A percentile compares a stretch with the other conserved stretches of the same genome.
phyloP scores from a whole-genome alignment of 2,113 vertebrate genomes.

The Embiotoca jacksoni region DNA sequence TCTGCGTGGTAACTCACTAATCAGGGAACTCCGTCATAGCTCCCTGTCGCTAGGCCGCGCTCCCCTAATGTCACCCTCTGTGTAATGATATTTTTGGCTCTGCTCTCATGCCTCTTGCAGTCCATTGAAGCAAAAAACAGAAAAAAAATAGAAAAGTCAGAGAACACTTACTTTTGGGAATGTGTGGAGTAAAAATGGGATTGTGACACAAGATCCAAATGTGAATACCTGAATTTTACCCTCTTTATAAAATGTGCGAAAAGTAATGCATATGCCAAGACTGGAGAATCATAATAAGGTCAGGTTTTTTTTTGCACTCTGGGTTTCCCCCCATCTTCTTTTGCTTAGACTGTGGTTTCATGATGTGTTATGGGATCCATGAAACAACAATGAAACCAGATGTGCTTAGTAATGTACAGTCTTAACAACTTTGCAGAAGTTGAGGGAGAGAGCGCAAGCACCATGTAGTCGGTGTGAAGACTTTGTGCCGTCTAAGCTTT shows the following conservation, averaged over 20 bases:
- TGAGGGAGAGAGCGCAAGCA: slow-evolving; percentile 33
- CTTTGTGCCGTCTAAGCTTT: slow-evolving; percentile 66
- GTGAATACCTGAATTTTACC: slow-evolving; percentile 28
- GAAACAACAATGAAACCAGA: slow-evolving; percentile 81
- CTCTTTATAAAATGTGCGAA: slow-evolving; percentile 40
- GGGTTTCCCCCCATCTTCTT: slow-evolving; percentile 75
- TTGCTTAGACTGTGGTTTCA: slow-evolving; percentile 79
- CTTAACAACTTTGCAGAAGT: slow-evolving; percentile 74
- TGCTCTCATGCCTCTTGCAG: slow-evolving; percentile 70
- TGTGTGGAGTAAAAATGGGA: slow-evolving; percentile 50
- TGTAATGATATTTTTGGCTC: slow-evolving; percentile 80
- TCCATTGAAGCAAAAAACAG: slow-evolving; percentile 42
- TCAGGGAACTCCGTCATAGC: slow-evolving; percentile 82
- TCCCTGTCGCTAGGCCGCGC: slow-evolving; percentile 52
- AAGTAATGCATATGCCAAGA: slow-evolving; percentile 25
- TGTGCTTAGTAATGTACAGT: slow-evolving; percentile 77
- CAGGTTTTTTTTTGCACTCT: slow-evolving; percentile 59
- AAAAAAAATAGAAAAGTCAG: slow-evolving; percentile 38
- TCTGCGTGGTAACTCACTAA: slow-evolving; percentile 73
- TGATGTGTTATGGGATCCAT: slow-evolving; percentile 75
- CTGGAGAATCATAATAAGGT: slow-evolving; percentile 53
- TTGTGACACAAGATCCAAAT: slow-evolving; percentile 50
- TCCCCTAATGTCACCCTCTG: slow-evolving; percentile 68
- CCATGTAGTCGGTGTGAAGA: slow-evolving; percentile 63
- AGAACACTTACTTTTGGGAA: slow-evolving; percentile 69